Evolutionary conservation across 2,797 vertebrate genomes (phyloP).

Genomic region (Dermochelys coriacea): DNA sequence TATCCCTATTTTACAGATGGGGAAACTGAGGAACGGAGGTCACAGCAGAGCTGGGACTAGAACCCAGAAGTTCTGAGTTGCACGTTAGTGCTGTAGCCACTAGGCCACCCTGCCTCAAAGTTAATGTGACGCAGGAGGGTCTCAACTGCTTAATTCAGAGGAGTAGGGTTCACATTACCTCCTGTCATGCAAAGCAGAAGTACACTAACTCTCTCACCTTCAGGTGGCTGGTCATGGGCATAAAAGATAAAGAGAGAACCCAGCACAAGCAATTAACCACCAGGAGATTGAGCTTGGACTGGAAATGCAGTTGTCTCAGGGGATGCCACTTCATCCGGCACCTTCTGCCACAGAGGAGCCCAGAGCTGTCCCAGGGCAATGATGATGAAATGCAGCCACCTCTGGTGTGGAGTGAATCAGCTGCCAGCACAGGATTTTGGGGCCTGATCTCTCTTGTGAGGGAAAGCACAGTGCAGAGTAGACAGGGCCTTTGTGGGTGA

Average conservation of each 20-base stretch:
- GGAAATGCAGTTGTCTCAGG: background rate
- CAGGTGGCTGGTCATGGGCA: background rate
- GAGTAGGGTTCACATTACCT: background rate
- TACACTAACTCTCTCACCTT: background rate
- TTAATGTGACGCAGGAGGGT: background rate
- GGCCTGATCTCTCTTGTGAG: background rate
- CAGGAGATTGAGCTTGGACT: background rate
- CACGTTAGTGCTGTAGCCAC: too few relatives aligned
- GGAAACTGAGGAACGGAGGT: too few relatives aligned
- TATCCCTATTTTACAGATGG: too few relatives aligned
- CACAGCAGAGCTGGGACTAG: too few relatives aligned
- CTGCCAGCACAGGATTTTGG: background rate
- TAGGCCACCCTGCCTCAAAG: too few relatives aligned
- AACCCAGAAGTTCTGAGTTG: too few relatives aligned
- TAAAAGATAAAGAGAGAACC: background rate
- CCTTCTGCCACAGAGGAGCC: background rate
- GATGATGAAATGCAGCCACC: too few relatives aligned
- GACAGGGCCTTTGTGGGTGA: background rate
- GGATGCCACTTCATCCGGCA: background rate
- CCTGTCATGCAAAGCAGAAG: background rate
- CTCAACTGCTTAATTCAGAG: background rate
- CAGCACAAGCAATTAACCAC: background rate
- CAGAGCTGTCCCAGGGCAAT: background rate
- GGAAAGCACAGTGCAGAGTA: background rate
- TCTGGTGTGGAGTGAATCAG: background rate